Evolutionary conservation across 2,888 invertebrate species (phyloP), one percentile per base, ranked within the genome.

Genomic region (Hydrotaea cyrtoneurina): DNA sequence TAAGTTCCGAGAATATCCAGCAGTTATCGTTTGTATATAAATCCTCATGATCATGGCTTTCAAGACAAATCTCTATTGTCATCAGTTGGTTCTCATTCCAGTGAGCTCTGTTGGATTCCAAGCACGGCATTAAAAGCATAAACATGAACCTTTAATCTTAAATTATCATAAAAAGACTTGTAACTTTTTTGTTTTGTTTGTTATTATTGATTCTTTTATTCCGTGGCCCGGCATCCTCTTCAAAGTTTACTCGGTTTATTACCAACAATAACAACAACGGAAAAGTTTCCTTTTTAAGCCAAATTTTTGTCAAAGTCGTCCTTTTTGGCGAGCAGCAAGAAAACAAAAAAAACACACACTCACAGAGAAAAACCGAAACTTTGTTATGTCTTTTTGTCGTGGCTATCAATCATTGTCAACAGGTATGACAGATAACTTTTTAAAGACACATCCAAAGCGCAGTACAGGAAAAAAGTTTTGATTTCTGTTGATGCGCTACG

Each of bases 401-500:
- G 77, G 82, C 85, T 79, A 85, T 85, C 85, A 85, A 85, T 85
- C 85, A 85, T 82, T 85, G 85, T 85, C 85, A 85, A 85, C 85
- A 85, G 85, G 85, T 85, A 85, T 85, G 85, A 85, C 85, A 85
- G 85, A 85, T 82, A 85, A 85, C 79, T 82, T 85, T 82, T 85
- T 85, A 82, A 85, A 85, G 85, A 85, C 82, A 82, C 82, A 79
- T 72, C 72, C 72, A 75, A 53, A 39, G 46, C 71, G 8, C 69
- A 46, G 46, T 69, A 21, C 31, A 15, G 46, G 43, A 69, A 73
- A 80, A 80, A 78, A 46, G 53, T 79, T 79, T 76, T 84, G 78
- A 72, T 81, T 81, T 84, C 36, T 43, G 26, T 69, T 78, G 80
- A 78, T 78, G 74, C 62, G 55, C 62, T 71, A n/a, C 39, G 69